These are phyloP conservation scores for Cettia cetti DNA, from an alignment of 2,113 vertebrate genomes.

Conservation along the genomic window DNA sequence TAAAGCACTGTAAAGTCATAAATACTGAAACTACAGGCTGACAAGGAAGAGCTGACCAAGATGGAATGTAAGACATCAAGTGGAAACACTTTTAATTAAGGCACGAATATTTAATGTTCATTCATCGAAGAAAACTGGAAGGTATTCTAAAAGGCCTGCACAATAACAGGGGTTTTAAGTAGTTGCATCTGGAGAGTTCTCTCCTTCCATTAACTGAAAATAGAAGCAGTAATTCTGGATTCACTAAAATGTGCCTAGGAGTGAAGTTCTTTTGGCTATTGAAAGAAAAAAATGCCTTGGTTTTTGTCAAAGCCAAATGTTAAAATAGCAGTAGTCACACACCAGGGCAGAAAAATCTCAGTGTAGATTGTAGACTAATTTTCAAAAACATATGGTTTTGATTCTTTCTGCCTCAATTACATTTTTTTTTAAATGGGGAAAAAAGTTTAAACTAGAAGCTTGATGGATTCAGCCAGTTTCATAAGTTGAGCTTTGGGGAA, in stretches of 20 bases:
- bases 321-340: not conserved
- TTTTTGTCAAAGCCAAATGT: not conserved
- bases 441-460: not conserved
- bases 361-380: not conserved
- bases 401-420: not conserved
- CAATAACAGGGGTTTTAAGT: not conserved
- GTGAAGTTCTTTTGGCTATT: not conserved
- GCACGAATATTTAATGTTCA: not conserved
- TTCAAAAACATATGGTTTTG: not conserved
- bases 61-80: slow-evolving; percentile 9
- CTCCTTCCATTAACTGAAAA: not conserved
- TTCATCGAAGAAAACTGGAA: not conserved
- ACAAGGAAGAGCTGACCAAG: not conserved
- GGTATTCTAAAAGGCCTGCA: not conserved
- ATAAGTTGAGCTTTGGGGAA: not conserved
- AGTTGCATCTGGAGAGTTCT: not conserved
- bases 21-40: slow-evolving; percentile 13
- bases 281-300: not conserved
- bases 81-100: slow-evolving; percentile 54
- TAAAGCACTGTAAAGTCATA: slow-evolving; percentile 11
- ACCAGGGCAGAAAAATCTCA: not conserved
- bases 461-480: not conserved
- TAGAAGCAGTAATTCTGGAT: not conserved
- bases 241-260: not conserved
- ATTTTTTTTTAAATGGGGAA: not conserved